Percentiles rank a stretch among this genome's conserved stretches.
phyloP scores from a whole-genome alignment of 2,888 invertebrate species.

The Acanthopleura granulata region DNA sequence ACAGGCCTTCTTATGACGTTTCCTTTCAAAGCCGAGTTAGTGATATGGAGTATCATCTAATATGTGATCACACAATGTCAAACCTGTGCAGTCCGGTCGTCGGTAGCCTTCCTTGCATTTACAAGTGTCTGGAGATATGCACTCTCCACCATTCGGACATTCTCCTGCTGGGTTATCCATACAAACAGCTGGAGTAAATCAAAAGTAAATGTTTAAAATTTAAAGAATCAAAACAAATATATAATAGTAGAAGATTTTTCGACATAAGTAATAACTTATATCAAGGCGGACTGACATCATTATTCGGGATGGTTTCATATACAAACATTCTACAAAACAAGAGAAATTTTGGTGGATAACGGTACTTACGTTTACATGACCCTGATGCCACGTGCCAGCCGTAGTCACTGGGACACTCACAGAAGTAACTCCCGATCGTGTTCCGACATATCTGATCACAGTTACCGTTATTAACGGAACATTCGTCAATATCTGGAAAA shows the following conservation, averaged over 20 bases:
- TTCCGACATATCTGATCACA: background rate
- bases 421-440: background rate
- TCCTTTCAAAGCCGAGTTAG: no score
- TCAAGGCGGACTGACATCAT: no score
- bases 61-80: no score
- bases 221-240: no score
- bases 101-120: background rate
- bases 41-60: no score
- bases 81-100: background rate
- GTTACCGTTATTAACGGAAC: background rate
- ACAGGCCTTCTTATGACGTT: no score
- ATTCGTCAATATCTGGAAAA: background rate
- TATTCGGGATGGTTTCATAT: no score
- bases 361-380: conserved; percentile 11
- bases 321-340: no score
- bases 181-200: background rate
- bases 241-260: no score
- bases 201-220: no score
- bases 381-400: background rate
- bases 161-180: background rate
- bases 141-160: conserved; percentile 9
- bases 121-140: background rate
- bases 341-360: no score
- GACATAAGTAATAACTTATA: no score
- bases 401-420: background rate